phyloP scores from a whole-genome alignment of 2,888 invertebrate genomes.

The Unio delphinus region DNA sequence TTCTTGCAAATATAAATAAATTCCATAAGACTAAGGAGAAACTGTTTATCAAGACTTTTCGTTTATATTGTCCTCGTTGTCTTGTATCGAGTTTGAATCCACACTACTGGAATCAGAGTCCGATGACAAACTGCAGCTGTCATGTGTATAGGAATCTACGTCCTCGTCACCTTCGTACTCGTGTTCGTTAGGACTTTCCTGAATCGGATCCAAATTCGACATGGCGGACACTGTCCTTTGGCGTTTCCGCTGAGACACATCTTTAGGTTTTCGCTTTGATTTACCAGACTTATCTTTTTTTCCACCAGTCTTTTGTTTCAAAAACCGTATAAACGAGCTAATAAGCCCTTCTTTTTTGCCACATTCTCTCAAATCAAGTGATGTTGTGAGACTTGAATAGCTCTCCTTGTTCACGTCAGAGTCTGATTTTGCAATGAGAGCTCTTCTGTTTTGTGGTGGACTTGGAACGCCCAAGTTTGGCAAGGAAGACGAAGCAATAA shows the following conservation, averaged over 20 bases:
- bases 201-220: constrained; percentile 65
- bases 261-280: constrained; percentile 58
- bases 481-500: constrained; percentile 30
- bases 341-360: constrained; percentile 61
- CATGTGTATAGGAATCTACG: constrained; percentile 53
- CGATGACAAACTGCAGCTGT: constrained; percentile 42
- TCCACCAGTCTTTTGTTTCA: constrained; percentile 49
- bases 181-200: constrained; percentile 64
- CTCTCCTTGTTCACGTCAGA: constrained; percentile 24
- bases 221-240: constrained; percentile 63
- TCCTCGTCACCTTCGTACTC: constrained; percentile 50
- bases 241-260: constrained; percentile 56
- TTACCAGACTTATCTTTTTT: constrained; percentile 43
- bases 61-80: not conserved
- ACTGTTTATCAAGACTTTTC: no score
- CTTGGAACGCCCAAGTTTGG: constrained; percentile 37
- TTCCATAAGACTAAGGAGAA: no score
- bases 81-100: constrained; percentile 11
- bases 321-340: constrained; percentile 53
- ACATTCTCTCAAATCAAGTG: constrained; percentile 37
- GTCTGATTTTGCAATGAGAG: constrained; percentile 29
- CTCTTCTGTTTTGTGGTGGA: constrained; percentile 26
- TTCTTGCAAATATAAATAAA: no score
- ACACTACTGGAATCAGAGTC: constrained; percentile 33
- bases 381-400: constrained; percentile 27